Evolutionary conservation across 2,797 vertebrate species (phyloP), one percentile per base, ranked within the genome.

Genomic region (Parambassis ranga): DNA sequence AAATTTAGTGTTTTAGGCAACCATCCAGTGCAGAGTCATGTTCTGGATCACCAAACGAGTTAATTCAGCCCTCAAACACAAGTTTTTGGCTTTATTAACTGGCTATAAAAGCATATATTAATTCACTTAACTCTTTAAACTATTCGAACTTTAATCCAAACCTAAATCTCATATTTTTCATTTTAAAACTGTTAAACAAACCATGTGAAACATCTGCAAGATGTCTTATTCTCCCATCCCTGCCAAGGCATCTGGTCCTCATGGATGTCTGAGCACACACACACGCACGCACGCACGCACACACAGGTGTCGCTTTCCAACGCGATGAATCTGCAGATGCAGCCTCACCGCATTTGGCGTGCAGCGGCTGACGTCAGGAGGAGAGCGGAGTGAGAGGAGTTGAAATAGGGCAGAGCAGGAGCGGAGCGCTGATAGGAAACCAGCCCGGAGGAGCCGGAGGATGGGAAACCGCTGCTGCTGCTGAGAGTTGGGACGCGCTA

Each of bases 321-420:
- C 66, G 89, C 77, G 81, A 83, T 50, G 79, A 64, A 88, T 86
- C 91, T 91, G 92, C 92, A 92, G 92, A 84, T 89, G 55, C 82
- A 75, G 62, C 33, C 0, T 59, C 79, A 31, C 79, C 75, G 82
- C 79, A 76, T 79, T 75, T n/a, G 68, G 79, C 80, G 81, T 69
- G 84, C 83, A 81, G 83, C 65, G 82, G 80, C 87, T 97, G 95
- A 97, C 95, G 96, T 98, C 94, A 95, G 87, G 88, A 90, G 88
- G 31, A 71, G 92, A 91, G 92, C 92, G 75, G 89, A 89, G 89
- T 63, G 91, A 78, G 93, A 84, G 91, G 80, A 56, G 87, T 82
- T 90, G 88, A 97, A 95, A 97, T 95, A 96, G 94, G 90, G 93
- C 93, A 92, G 90, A 91, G 78, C 86, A 64, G 68, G 67, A 72